These are phyloP conservation scores for Perognathus longimembris DNA, from an alignment of 2,113 vertebrate species.

Conservation along the genomic window DNA sequence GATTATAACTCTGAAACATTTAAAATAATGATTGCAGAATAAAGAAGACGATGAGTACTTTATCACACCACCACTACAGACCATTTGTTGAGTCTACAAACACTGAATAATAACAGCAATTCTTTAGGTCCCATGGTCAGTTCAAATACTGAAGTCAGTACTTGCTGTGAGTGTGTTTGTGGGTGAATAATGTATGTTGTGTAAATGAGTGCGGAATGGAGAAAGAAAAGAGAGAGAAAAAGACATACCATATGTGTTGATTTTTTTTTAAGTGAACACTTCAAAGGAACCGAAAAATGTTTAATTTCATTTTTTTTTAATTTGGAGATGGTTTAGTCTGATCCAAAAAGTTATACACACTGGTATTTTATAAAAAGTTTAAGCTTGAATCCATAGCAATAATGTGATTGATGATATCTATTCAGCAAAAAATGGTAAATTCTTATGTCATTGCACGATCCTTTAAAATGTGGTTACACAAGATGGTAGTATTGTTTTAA, in stretches of 20 bases:
- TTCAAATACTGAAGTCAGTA: neutral
- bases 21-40: conserved; percentile 38
- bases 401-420: neutral
- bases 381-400: neutral
- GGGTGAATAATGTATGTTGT: neutral
- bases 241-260: neutral
- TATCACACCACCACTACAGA: neutral
- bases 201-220: neutral
- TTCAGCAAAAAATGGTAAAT: neutral
- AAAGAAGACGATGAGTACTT: neutral
- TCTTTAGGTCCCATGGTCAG: neutral
- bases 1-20: neutral
- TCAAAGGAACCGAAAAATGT: no score
- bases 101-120: neutral
- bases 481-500: no score
- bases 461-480: neutral
- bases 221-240: neutral
- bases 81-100: neutral
- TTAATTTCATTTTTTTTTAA: no score
- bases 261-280: neutral
- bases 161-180: neutral
- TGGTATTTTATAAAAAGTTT: conserved; percentile 15
- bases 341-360: neutral
- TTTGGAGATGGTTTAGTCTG: neutral
- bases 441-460: neutral